These are phyloP conservation scores for Deilephila porcellus DNA, from an alignment of 2,888 invertebrate genomes.

Conservation along the genomic window DNA sequence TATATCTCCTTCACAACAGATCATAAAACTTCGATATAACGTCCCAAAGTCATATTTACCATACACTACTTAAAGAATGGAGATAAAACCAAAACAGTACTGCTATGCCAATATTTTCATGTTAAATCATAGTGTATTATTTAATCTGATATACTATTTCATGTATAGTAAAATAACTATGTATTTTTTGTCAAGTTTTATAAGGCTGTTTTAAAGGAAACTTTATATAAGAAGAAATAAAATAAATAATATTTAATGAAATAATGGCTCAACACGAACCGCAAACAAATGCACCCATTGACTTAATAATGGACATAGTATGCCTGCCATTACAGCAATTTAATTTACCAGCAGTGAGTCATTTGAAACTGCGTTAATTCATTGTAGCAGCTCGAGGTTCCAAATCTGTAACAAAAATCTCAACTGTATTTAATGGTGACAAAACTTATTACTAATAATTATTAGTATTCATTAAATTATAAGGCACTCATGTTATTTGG, in stretches of 20 bases:
- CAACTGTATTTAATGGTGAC: neutral
- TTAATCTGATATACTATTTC: neutral
- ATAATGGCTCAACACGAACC: constrained; percentile 33
- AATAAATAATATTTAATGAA: constrained; percentile 12
- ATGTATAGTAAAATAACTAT: too few species aligned
- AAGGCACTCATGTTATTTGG: too few species aligned
- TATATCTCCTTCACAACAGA: constrained; percentile 15
- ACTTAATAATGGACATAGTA: constrained; percentile 70
- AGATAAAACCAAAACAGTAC: neutral
- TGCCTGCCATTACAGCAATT: constrained; percentile 74
- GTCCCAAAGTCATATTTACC: neutral
- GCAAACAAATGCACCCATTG: constrained; percentile 76
- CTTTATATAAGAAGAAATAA: neutral
- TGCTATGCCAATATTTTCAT: too few species aligned
- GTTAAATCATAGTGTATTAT: neutral
- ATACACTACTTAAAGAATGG: neutral
- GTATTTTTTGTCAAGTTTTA: neutral
- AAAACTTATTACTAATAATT: too few species aligned
- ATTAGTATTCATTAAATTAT: too few species aligned
- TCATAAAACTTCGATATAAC: neutral
- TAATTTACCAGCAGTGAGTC: constrained; percentile 79
- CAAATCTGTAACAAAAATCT: constrained; percentile 71
- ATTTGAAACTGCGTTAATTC: constrained; percentile 69
- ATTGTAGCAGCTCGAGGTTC: constrained; percentile 61
- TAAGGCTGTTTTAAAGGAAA: constrained; percentile 12